These are phyloP conservation scores for Pseudobourletiella spinata DNA, from an alignment of 1,140 invertebrate species.

Conservation along the genomic window DNA sequence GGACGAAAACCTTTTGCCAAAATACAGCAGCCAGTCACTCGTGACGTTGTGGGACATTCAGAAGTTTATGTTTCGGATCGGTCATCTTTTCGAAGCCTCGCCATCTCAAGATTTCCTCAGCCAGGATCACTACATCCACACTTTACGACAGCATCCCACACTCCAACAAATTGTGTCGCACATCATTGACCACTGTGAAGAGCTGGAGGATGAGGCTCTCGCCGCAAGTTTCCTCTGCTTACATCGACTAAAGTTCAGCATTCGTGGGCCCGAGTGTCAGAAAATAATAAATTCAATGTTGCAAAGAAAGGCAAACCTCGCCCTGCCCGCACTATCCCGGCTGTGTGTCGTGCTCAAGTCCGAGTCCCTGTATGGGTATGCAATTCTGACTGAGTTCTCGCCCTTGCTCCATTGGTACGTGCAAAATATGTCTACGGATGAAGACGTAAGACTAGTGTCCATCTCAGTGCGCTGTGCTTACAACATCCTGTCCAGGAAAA, in stretches of 20 bases:
- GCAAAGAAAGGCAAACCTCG: conserved; percentile 5
- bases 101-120: not conserved
- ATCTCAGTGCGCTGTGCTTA: conserved; percentile 11
- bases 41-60: conserved; percentile 33
- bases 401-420: conserved; percentile 14
- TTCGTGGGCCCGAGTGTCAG: conserved; percentile 2
- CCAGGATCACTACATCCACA: conserved; percentile 3
- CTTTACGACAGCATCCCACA: conserved; percentile 16
- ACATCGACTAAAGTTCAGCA: conserved; percentile 17
- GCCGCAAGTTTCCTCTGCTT: conserved; percentile 23
- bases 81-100: conserved; percentile 11
- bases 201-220: conserved; percentile 29
- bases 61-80: conserved; percentile 27
- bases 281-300: conserved; percentile 21
- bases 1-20: not conserved
- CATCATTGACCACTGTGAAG: conserved; percentile 9
- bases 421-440: conserved; percentile 11
- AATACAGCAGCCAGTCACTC: conserved; percentile 33
- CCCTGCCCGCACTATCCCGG: conserved; percentile 25
- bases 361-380: conserved; percentile 16
- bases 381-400: conserved; percentile 16
- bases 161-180: conserved; percentile 21
- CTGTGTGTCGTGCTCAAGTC: conserved; percentile 16
- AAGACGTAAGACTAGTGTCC: conserved; percentile 19
- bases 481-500: not conserved